Conservation (phyloP, 1,140 invertebrate species). For the Cydia strobilella region DNA sequence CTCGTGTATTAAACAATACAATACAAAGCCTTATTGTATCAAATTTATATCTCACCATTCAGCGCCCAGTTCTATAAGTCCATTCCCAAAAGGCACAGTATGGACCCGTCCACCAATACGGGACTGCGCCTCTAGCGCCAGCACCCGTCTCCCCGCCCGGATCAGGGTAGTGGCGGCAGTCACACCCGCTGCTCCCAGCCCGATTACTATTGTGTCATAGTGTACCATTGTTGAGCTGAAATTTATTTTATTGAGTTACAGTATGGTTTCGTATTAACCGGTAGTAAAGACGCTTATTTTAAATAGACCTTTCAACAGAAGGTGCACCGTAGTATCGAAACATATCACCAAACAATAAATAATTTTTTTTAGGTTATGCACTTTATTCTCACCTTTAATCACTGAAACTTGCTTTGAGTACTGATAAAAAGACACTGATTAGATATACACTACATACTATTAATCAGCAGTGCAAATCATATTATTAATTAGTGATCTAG, state of each 20-base stretch:
- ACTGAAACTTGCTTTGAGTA: background rate
- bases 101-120: constrained; percentile 80
- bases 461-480: background rate
- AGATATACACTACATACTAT: background rate
- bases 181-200: constrained; percentile 81
- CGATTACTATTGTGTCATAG: constrained; percentile 75
- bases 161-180: constrained; percentile 73
- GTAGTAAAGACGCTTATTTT: background rate
- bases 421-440: background rate
- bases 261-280: background rate
- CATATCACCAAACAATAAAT: background rate
- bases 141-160: constrained; percentile 73
- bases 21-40: background rate
- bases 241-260: background rate
- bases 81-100: constrained; percentile 70
- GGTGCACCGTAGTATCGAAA: background rate
- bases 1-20: too few species aligned
- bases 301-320: background rate
- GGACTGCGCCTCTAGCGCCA: constrained; percentile 81
- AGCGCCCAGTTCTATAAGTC: constrained; percentile 44
- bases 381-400: background rate
- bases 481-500: background rate
- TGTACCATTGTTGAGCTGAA: background rate
- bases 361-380: background rate
- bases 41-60: constrained; percentile 40